Conservation (phyloP, 1,140 invertebrate genomes). For the Saxidomus purpurata region DNA sequence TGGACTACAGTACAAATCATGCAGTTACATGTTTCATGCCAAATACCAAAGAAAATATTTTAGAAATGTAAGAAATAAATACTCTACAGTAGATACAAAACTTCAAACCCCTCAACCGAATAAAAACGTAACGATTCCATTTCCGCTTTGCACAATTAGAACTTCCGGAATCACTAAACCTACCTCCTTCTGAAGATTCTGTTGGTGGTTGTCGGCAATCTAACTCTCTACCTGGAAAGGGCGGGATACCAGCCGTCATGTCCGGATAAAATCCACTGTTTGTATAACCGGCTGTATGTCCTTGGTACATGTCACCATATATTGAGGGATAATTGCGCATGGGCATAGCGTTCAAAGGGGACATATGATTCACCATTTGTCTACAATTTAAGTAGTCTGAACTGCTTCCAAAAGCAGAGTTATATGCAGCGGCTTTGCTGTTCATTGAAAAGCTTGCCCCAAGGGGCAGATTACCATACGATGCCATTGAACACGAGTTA, state of each 20-base stretch:
- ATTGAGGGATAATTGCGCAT: conserved; percentile 82
- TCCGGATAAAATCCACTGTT: conserved; percentile 84
- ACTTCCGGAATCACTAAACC: conserved; percentile 37
- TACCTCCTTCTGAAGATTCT: conserved; percentile 82
- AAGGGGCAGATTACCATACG: conserved; percentile 82
- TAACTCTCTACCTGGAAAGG: conserved; percentile 79
- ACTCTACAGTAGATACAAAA: too few species aligned
- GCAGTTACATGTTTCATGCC: too few species aligned
- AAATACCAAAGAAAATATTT: too few species aligned
- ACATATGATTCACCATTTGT: conserved; percentile 83
- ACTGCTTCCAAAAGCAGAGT: conserved; percentile 69
- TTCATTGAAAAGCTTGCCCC: conserved; percentile 84
- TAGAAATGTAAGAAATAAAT: too few species aligned
- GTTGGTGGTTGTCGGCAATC: conserved; percentile 81
- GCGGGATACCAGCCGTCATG: conserved; percentile 80
- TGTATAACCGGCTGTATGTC: conserved; percentile 80
- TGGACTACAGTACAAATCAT: too few species aligned
- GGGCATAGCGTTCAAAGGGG: conserved; percentile 80
- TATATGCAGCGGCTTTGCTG: conserved; percentile 79
- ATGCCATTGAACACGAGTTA: conserved; percentile 84
- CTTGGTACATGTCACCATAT: conserved; percentile 84
- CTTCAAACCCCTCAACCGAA: too few species aligned
- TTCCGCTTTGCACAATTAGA: neutral
- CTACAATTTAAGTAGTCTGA: conserved; percentile 84
- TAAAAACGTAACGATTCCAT: too few species aligned